Evolutionary conservation across 2,113 vertebrate species (phyloP), one percentile per base, ranked within the genome.

Genomic region (Sylvicapra grimmia): DNA sequence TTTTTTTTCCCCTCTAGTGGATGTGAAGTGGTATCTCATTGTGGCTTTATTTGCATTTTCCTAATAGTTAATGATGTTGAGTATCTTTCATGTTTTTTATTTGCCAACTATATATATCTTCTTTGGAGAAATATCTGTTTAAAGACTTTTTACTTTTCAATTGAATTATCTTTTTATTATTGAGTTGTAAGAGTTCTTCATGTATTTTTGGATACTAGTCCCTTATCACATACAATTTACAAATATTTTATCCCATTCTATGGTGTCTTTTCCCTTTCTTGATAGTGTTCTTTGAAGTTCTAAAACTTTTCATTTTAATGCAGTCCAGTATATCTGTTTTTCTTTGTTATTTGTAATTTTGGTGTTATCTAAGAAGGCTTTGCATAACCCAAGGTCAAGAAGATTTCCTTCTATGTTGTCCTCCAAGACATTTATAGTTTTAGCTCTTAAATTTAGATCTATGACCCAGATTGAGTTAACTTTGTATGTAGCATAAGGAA

Each of bases 41-140:
- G 63, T 49, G 29, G 11, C 51, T 96, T 94, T 88, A 94, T 94
- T 84, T 94, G 25, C 13, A 89, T 93, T 96, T 84, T 89, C 63
- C 44, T 51, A 33, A 84, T 79, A 49, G 23, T 47, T 27, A 89
- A 80, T 29, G 80, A 85, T 63, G 15, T 23, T 86, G 23, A 86
- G 29, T 29, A 90, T 80, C 25, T 86, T 92, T 97, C 51, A 80
- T 53, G 29, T 47, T 51, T 29, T 96, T 96, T 77, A 68, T 84
- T 91, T n/a, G 47, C 9, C 23, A 84, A 63, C 6, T 88, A 7
- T 61, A 13, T 72, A n/a, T 90, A 91, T 88, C 15, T 84, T 49
- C 54, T 79, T 47, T 79, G 49, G 94, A 88, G 40, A 92, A 83
- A 84, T 88, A 92, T 27, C 27, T 96, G 49, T 56, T 87, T 77